phyloP scores from a whole-genome alignment of 2,888 invertebrate species.

The Nebria salina region DNA sequence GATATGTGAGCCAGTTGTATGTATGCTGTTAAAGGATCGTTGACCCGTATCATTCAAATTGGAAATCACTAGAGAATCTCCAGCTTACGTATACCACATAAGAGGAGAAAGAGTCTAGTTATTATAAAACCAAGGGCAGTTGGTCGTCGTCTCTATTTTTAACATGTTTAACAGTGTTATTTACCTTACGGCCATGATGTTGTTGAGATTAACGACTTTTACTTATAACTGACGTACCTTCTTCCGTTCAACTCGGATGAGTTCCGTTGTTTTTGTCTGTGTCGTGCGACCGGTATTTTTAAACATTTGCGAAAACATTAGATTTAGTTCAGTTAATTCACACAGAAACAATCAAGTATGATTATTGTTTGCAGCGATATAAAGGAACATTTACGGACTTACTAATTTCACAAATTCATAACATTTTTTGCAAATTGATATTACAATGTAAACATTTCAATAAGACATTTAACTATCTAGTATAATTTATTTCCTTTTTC shows the following conservation, averaged over 20 bases:
- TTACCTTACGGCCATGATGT: background rate
- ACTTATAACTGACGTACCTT: background rate
- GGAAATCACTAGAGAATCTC: conserved; percentile 1
- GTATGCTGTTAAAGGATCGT: background rate
- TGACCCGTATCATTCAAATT: background rate
- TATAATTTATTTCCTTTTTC: too few relatives aligned
- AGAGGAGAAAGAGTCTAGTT: background rate
- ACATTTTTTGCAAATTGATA: too few relatives aligned
- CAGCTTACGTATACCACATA: background rate
- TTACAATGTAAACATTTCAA: too few relatives aligned
- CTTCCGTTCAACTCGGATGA: background rate
- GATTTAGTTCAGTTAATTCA: background rate
- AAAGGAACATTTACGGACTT: too few relatives aligned
- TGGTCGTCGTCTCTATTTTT: background rate
- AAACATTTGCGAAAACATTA: background rate
- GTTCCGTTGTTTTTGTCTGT: background rate
- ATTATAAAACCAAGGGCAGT: conserved; percentile 1
- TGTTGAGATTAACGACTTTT: background rate
- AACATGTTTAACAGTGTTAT: background rate
- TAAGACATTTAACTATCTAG: too few relatives aligned
- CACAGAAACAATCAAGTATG: background rate
- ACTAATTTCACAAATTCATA: too few relatives aligned
- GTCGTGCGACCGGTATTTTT: background rate
- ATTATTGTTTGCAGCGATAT: background rate
- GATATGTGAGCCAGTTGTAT: background rate